Conservation (phyloP, 2,888 invertebrate genomes). For the Agonopterix arenella region DNA sequence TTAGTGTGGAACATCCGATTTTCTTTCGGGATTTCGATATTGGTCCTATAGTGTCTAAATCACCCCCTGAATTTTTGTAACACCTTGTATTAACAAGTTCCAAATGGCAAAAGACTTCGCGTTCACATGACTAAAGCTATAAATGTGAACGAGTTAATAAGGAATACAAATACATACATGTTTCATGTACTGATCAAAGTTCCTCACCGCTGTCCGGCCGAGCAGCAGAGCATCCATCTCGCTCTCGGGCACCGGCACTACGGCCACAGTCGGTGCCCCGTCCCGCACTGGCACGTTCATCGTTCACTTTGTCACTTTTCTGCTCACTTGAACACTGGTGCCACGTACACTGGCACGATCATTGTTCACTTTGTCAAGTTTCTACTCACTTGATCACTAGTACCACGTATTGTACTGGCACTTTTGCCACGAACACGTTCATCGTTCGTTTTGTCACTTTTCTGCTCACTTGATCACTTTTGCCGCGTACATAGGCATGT, state of each 20-base stretch:
- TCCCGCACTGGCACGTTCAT: constrained; percentile 59
- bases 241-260: constrained; percentile 81
- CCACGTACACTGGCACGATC: not conserved
- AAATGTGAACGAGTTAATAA: not conserved
- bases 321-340: not conserved
- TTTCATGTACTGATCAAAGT: constrained; percentile 74
- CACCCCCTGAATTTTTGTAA: no score
- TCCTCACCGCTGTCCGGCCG: constrained; percentile 87
- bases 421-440: no score
- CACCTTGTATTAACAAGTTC: no score
- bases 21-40: no score
- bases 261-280: constrained; percentile 75
- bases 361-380: not conserved
- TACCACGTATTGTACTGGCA: no score
- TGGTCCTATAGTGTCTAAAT: no score
- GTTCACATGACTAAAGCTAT: no score
- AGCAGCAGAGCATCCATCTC: constrained; percentile 89
- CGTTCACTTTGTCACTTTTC: constrained; percentile 13
- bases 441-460: no score
- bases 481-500: not conserved
- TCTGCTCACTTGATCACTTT: no score
- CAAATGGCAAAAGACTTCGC: no score
- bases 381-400: not conserved
- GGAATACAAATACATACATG: constrained; percentile 63
- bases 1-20: no score